Evolutionary conservation across 2,888 invertebrate genomes (phyloP), one percentile per base, ranked within the genome.

Genomic region (Tenthredo livida): DNA sequence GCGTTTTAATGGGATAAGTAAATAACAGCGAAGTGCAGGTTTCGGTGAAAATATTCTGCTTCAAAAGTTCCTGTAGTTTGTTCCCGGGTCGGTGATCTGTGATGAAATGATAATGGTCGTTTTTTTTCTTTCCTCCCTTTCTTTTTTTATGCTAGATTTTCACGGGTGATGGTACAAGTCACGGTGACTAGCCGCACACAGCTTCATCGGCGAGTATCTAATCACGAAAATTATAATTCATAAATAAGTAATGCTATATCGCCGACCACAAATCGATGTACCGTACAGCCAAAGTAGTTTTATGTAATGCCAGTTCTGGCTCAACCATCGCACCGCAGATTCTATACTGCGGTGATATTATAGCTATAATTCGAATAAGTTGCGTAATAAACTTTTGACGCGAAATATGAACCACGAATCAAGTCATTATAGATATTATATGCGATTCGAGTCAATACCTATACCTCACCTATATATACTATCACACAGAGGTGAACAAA

Each of bases 31-130:
- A n/a, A n/a, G n/a, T 54, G n/a, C 54, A 54, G 6, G n/a, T 54
- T 54, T 54, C 5, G n/a, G 17, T 7, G 17, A 61, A 21, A 25
- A 29, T 61, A 25, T 25, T 61, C 25, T 10, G 61, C 10, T 10
- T 29, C 12, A 12, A 61, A 61, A 61, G 12, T 21, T 61, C 25
- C 67, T 17, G 10, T 1, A 6, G 1, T 25, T 67, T 33, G 9
- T 77, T 77, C 77, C 25, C 33, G 33, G 29, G 77, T 77, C 77
- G 17, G 33, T 77, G 54, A 77, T 77, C 77, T 33, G 77, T 77
- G 77, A n/a, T 29, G 77, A 77, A 77, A 77, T 54, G 54, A 29
- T 54, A 15, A 77, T 54, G 21, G 33, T 54, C 12, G 6, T 33
- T 37, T 7, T 77, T 29, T 9, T 37, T 37, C 0, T 7, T 77